These are phyloP conservation scores for Sesia apiformis DNA, from an alignment of 2,888 invertebrate species.

Conservation along the genomic window DNA sequence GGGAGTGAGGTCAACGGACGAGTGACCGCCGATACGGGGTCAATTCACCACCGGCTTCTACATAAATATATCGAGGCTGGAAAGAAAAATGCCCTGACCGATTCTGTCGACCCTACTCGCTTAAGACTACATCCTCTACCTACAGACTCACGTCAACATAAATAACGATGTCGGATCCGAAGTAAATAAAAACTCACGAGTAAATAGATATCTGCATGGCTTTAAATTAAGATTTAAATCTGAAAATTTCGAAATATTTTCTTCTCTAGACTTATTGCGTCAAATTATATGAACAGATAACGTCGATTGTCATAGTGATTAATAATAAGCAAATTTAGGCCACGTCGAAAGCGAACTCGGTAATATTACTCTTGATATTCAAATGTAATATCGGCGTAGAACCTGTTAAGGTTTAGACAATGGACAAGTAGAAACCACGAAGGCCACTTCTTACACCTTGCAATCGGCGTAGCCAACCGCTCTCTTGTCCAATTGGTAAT, in stretches of 20 bases:
- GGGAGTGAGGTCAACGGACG: conserved; percentile 51
- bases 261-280: too few species aligned
- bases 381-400: conserved; percentile 1
- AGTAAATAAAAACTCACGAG: too few species aligned
- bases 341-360: background rate
- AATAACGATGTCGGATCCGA: too few species aligned
- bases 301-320: too few species aligned
- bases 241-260: too few species aligned
- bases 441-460: conserved; percentile 20
- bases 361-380: background rate
- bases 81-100: background rate
- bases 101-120: too few species aligned
- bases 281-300: too few species aligned
- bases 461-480: conserved; percentile 8
- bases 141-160: too few species aligned
- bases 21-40: conserved; percentile 36
- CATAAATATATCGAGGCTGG: background rate
- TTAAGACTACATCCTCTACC: too few species aligned
- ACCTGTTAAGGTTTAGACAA: conserved; percentile 14
- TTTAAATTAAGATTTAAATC: too few species aligned
- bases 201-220: too few species aligned
- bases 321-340: background rate
- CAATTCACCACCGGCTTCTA: conserved; percentile 7
- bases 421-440: conserved; percentile 17
- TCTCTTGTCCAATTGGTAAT: background rate